Conservation (phyloP, 2,113 vertebrate genomes). For the Brachirus orientalis region DNA sequence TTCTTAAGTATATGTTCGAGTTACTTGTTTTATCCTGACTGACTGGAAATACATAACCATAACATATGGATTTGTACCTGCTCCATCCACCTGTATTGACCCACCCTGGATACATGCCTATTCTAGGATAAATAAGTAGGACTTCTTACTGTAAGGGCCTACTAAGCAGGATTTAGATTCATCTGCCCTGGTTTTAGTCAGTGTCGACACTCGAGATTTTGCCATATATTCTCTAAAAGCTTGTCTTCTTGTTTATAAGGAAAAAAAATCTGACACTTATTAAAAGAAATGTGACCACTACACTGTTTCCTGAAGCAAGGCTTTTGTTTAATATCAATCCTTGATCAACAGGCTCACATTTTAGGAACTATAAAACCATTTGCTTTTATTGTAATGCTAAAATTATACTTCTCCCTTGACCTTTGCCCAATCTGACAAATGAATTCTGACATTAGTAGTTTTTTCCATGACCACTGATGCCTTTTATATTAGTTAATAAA, state of each 20-base stretch:
- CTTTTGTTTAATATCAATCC: background rate
- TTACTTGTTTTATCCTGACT: constrained; percentile 27
- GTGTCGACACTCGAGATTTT: too few relatives aligned
- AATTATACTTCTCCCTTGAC: background rate
- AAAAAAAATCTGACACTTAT: too few relatives aligned
- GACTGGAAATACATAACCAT: constrained; percentile 17
- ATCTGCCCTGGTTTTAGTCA: background rate
- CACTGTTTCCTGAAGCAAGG: too few relatives aligned
- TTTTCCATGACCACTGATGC: too few relatives aligned
- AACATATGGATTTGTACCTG: constrained; percentile 29
- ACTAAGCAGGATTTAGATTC: background rate
- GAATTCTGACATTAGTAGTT: too few relatives aligned
- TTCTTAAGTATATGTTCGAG: constrained; percentile 47
- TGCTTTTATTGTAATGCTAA: background rate
- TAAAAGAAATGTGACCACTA: too few relatives aligned
- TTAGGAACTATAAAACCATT: background rate
- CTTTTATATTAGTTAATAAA: too few relatives aligned
- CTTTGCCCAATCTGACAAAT: background rate
- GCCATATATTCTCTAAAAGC: too few relatives aligned
- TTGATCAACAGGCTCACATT: background rate
- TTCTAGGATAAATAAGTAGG: constrained; percentile 20
- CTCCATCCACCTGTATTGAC: too few relatives aligned
- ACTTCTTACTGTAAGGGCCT: constrained; percentile 3
- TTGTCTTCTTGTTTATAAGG: too few relatives aligned
- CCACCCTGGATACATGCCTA: constrained; percentile 21